Conservation (phyloP, 2,888 invertebrate species). For the Congeria kusceri region DNA sequence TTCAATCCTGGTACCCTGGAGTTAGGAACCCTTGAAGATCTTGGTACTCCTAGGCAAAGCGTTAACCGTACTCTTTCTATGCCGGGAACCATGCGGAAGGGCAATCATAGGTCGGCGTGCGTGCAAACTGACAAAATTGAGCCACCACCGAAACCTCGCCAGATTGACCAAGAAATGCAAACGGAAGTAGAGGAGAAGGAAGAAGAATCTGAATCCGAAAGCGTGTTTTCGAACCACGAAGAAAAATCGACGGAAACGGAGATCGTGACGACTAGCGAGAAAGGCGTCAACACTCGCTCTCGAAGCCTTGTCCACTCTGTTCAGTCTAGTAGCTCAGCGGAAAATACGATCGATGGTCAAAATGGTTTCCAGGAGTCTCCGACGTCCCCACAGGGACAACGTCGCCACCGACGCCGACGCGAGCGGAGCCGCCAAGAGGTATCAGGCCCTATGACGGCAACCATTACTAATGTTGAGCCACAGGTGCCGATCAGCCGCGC, state of each 20-base stretch:
- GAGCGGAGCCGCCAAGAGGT: slow-evolving; percentile 76
- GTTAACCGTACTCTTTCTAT: slow-evolving; percentile 53
- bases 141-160: slow-evolving; percentile 61
- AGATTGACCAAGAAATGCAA: slow-evolving; percentile 62
- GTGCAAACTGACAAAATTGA: slow-evolving; percentile 69
- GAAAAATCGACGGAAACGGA: slow-evolving; percentile 78
- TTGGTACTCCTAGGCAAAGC: slow-evolving; percentile 78
- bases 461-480: slow-evolving; percentile 59
- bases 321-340: slow-evolving; percentile 58
- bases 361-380: slow-evolving; percentile 60
- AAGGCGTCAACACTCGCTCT: slow-evolving; percentile 81
- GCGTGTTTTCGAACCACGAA: slow-evolving; percentile 63
- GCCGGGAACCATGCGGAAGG: slow-evolving; percentile 58
- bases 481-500: slow-evolving; percentile 53
- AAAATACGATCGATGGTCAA: slow-evolving; percentile 58
- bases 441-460: slow-evolving; percentile 73
- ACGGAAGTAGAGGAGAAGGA: slow-evolving; percentile 65
- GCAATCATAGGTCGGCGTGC: slow-evolving; percentile 53
- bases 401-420: slow-evolving; percentile 74
- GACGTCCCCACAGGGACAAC: slow-evolving; percentile 45
- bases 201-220: slow-evolving; percentile 56
- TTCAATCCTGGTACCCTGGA: slow-evolving; percentile 83
- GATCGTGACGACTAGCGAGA: slow-evolving; percentile 77
- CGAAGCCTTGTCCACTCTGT: slow-evolving; percentile 71
- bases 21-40: slow-evolving; percentile 82